Base-by-base conservation (phyloP, 2,888 invertebrate genomes). In the Thymelicus sylvestris region DNA sequence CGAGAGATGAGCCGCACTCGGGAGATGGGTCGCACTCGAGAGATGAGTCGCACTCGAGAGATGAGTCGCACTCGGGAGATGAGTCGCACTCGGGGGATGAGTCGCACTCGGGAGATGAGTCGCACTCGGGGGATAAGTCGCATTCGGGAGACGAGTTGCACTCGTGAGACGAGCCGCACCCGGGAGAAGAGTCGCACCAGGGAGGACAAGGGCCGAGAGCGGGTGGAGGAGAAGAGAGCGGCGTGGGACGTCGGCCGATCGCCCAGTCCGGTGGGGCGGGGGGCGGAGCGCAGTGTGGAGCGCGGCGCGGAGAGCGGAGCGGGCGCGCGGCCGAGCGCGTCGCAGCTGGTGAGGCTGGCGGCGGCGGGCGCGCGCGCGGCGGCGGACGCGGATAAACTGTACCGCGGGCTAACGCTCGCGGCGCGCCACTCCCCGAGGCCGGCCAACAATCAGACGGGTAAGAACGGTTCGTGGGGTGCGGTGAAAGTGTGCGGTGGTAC, bases 361-460 rank as follows among this genome's bases (percentile, higher is more conserved):
- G 86, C 83, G 77, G 80, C 80, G 80, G 79, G 80, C 80, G 80
- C 75, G 73, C 70, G 63, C 70, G 52, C 70, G 66, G 72, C 62
- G 57, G 95, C 95, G 81, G 95, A 95, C 80, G 95, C 95, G 72
- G 86, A 94, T 82, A 95, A 95, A 80, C 85, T 85, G 79, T 80
- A 79, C 77, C 73, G 75, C 68, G 88, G 91, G 76, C 86, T 91
- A 88, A 86, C 80, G 88, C 74, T 74, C 77, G 91, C 81, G 82
- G 86, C 88, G 87, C 88, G 89, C 87, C 86, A 87, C 89, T 86
- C 91, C 72, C 87, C 80, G 77, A 75, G 87, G 89, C 88, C 91
- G 86, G 87, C 92, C 93, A 90, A 88, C 93, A 90, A 91, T 92
- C 94, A 92, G 92, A 94, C 94, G 94, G 95, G 95, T 95, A 95